Base-by-base conservation (phyloP, 2,113 vertebrate species). In the Cavia porcellus region DNA sequence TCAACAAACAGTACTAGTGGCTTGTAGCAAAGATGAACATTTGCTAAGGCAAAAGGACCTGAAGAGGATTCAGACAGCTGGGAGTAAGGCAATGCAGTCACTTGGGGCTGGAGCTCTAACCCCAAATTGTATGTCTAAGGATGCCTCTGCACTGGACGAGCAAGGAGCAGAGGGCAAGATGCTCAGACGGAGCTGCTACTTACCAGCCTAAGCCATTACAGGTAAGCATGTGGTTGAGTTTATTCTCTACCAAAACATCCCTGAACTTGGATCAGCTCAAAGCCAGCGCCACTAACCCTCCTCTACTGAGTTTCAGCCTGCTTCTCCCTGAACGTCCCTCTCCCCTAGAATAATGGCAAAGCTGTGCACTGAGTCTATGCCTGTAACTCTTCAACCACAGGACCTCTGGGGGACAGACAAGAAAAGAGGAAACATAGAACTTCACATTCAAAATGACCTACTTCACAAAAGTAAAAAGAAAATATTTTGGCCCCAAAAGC, bases 381-480 rank as follows among this genome's bases (percentile, higher is more conserved):
- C 92, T 25, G 0, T 47, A 97, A 96, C 88, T 98, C 95, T 89
- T 81, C 94, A 61, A 92, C 95, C 96, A 64, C 93, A 95, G 83
- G 94, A 94, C 93, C 96, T 94, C 77, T 94, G 91, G 74, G 97
- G 95, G 87, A 96, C 80, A 84, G 38, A 38, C 30, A 24, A 28
- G 25, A 52, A 55, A 70, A 66, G 45, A 4, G 0, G 24, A 92
- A 86, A 94, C 42, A 22, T 19, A 87, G 47, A 7, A 59, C 14
- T 88, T 95, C 86, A 86, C 55, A 89, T 55, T 96, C 83, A 86
- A 93, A 96, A 92, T 89, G 96, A 97, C 89, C 97, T 96, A 92
- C 90, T 98, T 97, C 96, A 95, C 38, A 0, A 96, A 98, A 42
- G 62, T 89, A 85, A 96, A 97, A 98, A 93, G 93, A 96, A 97